Conservation (phyloP, 2,797 vertebrate species). For the Hoplostethus atlanticus region DNA sequence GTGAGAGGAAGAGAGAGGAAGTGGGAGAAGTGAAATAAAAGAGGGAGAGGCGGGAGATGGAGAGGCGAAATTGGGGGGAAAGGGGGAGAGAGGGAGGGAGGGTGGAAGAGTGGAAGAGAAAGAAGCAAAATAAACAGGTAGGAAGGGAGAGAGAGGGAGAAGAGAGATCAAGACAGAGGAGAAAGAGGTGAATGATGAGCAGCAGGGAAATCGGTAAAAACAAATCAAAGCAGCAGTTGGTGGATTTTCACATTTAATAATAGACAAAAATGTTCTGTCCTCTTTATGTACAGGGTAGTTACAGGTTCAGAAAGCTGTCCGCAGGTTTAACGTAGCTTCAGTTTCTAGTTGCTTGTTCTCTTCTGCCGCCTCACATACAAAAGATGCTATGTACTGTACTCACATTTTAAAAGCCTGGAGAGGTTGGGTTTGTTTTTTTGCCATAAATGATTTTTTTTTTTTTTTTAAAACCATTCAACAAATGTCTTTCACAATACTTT, state of each 20-base stretch:
- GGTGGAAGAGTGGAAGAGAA: not conserved
- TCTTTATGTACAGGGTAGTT: conserved; percentile 92
- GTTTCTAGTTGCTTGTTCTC: conserved; percentile 87
- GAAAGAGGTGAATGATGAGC: conserved; percentile 8
- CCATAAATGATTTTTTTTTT: conserved; percentile 65
- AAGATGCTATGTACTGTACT: conserved; percentile 79
- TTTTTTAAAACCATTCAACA: conserved; percentile 78
- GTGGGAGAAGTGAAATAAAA: not conserved
- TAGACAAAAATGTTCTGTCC: conserved; percentile 91
- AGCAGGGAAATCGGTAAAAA: not conserved
- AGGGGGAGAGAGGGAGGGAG: not conserved
- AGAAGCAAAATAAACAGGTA: no score
- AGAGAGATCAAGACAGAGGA: not conserved
- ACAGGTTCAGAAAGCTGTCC: conserved; percentile 90
- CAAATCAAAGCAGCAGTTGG: not conserved
- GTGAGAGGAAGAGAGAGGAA: not conserved
- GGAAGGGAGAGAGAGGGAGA: not conserved
- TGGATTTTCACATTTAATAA: conserved; percentile 92
- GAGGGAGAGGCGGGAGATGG: not conserved
- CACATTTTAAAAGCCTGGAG: conserved; percentile 82
- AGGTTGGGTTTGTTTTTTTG: conserved; percentile 38
- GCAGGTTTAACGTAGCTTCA: conserved; percentile 86
- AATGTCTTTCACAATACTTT: conserved; percentile 93
- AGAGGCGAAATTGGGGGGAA: not conserved
- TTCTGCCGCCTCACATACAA: conserved; percentile 81